Conservation (phyloP, 2,888 invertebrate genomes). For the Eupithecia exiguata region DNA sequence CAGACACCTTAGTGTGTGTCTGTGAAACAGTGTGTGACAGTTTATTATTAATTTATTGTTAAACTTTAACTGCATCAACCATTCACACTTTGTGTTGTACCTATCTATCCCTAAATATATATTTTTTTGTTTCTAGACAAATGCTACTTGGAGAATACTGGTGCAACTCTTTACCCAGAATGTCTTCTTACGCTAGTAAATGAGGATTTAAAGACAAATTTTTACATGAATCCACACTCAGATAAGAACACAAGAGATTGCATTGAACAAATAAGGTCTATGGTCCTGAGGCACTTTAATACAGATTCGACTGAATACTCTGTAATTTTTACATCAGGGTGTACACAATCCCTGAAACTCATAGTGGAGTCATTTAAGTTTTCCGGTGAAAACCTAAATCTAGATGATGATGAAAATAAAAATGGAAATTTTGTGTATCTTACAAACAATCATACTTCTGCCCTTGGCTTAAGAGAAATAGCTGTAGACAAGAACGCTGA, state of each 20-base stretch:
- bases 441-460: constrained; percentile 97
- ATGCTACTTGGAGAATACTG: constrained; percentile 95
- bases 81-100: not conserved
- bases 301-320: constrained; percentile 91
- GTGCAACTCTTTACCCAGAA: constrained; percentile 91
- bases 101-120: not conserved
- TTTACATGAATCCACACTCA: constrained; percentile 96
- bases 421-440: constrained; percentile 90
- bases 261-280: constrained; percentile 92
- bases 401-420: constrained; percentile 41
- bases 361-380: constrained; percentile 92
- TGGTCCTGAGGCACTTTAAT: constrained; percentile 93
- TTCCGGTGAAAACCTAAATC: constrained; percentile 46
- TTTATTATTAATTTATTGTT: not conserved
- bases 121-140: constrained; percentile 78
- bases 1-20: not conserved
- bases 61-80: not conserved
- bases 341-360: constrained; percentile 93
- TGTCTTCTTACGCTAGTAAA: constrained; percentile 87
- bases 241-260: constrained; percentile 92
- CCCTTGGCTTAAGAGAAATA: constrained; percentile 94
- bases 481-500: constrained; percentile 83
- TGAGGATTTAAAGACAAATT: constrained; percentile 86
- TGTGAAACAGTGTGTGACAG: no score
- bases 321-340: constrained; percentile 96